phyloP scores from a whole-genome alignment of 30 jellyfish, hydroid and myxozoan species.

The Hydractinia echinata region DNA sequence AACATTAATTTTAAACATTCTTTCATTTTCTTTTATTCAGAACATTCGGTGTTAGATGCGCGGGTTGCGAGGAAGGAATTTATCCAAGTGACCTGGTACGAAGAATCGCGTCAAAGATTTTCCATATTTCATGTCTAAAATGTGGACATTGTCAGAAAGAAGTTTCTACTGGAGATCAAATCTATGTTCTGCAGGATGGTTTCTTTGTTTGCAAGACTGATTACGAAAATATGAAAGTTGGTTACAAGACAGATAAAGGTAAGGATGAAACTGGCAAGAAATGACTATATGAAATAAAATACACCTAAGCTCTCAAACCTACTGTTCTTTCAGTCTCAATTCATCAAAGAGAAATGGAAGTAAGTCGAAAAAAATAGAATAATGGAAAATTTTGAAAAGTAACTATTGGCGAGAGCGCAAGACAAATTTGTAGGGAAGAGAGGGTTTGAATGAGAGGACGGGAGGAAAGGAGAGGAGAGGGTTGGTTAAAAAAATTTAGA shows the following conservation, averaged over 20 bases:
- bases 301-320: too few species aligned
- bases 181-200: conserved; percentile 47
- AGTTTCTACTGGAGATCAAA: conserved; percentile 70
- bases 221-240: conserved; percentile 34
- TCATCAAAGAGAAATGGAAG: too few species aligned
- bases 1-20: background rate
- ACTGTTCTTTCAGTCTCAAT: too few species aligned
- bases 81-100: conserved; percentile 56
- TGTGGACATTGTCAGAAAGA: conserved; percentile 58
- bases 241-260: background rate
- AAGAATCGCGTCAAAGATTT: conserved; percentile 36
- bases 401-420: too few species aligned
- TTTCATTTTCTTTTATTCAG: conserved; percentile 22
- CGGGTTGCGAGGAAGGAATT: conserved; percentile 54
- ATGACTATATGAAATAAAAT: too few species aligned
- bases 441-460: too few species aligned
- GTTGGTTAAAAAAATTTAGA: too few species aligned
- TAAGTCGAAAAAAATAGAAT: too few species aligned
- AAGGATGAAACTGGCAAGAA: background rate
- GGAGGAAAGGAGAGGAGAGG: too few species aligned
- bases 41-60: conserved; percentile 67
- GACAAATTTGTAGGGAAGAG: too few species aligned
- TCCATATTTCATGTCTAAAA: conserved; percentile 60
- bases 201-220: conserved; percentile 63
- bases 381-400: too few species aligned